Evolutionary conservation across 2,113 vertebrate species (phyloP), one percentile per base, ranked within the genome.

Genomic region (Sapajus apella): DNA sequence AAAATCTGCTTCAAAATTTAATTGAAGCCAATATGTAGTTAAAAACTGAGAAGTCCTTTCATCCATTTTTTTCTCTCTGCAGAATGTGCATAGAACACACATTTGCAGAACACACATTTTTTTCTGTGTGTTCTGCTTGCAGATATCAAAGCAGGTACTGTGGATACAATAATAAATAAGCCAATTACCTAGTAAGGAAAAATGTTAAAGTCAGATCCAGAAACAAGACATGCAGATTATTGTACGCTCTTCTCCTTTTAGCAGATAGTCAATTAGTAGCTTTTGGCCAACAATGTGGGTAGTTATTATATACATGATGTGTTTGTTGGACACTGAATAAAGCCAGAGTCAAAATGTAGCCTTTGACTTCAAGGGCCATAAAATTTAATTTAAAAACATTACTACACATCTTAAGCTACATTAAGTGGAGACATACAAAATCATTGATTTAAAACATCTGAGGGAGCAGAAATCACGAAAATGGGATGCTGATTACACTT

Each of bases 341-440:
- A 96, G 27, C 56, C 35, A 66, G 37, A 95, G 58, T 82, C 45
- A 95, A 96, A 86, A 75, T 35, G 52, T 75, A 75, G n/a, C 21
- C 9, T 94, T 84, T 52, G 32, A 87, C 10, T 73, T 82, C 13
- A 96, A 94, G 32, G 12, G 25, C 91, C 58, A 94, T 75, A 73
- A 61, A 61, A 56, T 79, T 94, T 84, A 84, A 96, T 90, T 68
- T 75, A 76, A 68, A 90, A 95, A 79, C 23, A 89, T 77, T 73
- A 90, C 70, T 45, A 96, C 18, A 75, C 83, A 61, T 82, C 13
- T 87, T 90, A 90, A 94, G 70, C n/a, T 83, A 8, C 68, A 87
- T 43, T 92, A 90, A 80, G 47, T 72, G 35, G 12, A 13, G 8
- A 90, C 75, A 40, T 21, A 79, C 11, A 76, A 86, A 89, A 82